Percentiles rank a stretch among this genome's conserved stretches.
These are phyloP conservation scores for Sebastes goodei DNA, from an alignment of 2,797 vertebrate genomes.

Conservation along the genomic window DNA sequence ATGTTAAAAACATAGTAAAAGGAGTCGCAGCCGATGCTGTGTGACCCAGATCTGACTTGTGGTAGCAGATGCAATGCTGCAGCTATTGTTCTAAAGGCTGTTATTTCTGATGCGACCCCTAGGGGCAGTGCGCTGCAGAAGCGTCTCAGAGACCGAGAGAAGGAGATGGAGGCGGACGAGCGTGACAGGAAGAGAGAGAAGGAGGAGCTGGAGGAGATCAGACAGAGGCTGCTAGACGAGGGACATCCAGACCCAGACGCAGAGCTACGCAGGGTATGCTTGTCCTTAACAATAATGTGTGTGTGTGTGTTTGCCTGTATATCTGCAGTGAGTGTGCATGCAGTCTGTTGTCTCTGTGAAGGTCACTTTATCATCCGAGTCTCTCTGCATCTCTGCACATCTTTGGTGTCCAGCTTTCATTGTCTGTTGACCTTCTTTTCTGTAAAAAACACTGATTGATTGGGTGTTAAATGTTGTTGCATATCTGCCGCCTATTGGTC, in stretches of 20 bases:
- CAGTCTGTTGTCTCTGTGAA: conserved; percentile 67
- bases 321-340: conserved; percentile 17
- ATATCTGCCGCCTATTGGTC: conserved; percentile 54
- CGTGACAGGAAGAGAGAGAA: conserved; percentile 98
- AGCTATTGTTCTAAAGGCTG: conserved; percentile 70
- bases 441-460: conserved; percentile 17
- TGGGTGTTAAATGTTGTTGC: conserved; percentile 32
- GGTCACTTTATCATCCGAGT: conserved; percentile 70
- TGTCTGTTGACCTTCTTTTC: conserved; percentile 36
- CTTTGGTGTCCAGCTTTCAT: conserved; percentile 29
- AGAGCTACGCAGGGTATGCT: conserved; percentile 94
- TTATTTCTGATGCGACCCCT: conserved; percentile 63
- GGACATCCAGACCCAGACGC: conserved; percentile 98
- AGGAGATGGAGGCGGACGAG: conserved; percentile 98
- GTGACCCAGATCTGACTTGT: conserved; percentile 47
- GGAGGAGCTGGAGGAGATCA: conserved; percentile 97
- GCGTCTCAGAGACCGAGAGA: conserved; percentile 95
- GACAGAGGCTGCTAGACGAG: conserved; percentile 96
- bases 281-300: neutral
- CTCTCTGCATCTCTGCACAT: conserved; percentile 42
- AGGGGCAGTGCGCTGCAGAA: conserved; percentile 99
- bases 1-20: neutral
- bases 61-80: conserved; percentile 47
- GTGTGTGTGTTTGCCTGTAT: neutral
- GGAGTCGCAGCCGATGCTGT: neutral